A percentile compares a stretch with the other conserved stretches of the same genome.
phyloP scores from a whole-genome alignment of 2,888 invertebrate species.

The Napeogenes sylphis region DNA sequence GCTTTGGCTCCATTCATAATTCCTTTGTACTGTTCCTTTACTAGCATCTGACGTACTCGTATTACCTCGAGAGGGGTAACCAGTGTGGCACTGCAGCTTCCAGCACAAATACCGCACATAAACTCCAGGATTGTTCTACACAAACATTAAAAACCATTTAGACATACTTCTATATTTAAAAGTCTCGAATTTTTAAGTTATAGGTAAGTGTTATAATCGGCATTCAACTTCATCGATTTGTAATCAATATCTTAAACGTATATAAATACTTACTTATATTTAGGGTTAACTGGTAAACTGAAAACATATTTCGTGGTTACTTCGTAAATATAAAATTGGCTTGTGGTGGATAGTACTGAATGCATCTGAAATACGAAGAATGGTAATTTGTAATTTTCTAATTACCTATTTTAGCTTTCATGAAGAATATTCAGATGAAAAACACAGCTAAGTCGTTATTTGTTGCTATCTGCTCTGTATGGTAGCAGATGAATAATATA shows the following conservation, averaged over 20 bases:
- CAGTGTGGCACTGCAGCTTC: constrained; percentile 48
- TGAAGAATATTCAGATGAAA: neutral
- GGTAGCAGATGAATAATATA: too few relatives aligned
- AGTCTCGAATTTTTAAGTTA: too few relatives aligned
- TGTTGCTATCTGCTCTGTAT: too few relatives aligned
- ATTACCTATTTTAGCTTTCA: neutral
- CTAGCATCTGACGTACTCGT: constrained; percentile 61
- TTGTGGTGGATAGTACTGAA: constrained; percentile 50
- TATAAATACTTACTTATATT: constrained; percentile 39
- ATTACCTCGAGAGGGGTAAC: constrained; percentile 63
- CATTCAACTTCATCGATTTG: too few relatives aligned
- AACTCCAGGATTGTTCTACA: constrained; percentile 42
- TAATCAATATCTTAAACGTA: neutral
- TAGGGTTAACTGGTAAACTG: constrained; percentile 26
- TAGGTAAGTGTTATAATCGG: too few relatives aligned
- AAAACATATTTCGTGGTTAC: constrained; percentile 43
- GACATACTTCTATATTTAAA: too few relatives aligned
- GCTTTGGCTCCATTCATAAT: constrained; percentile 47
- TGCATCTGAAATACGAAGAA: constrained; percentile 46
- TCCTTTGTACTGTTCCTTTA: constrained; percentile 56
- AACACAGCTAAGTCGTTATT: too few relatives aligned
- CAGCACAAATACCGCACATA: constrained; percentile 52
- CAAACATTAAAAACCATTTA: constrained; percentile 9
- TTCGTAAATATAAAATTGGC: constrained; percentile 60
- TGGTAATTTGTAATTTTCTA: neutral